Evolutionary conservation across 2,113 vertebrate genomes (phyloP), one percentile per base, ranked within the genome.

Genomic region (Trogon surrucura): DNA sequence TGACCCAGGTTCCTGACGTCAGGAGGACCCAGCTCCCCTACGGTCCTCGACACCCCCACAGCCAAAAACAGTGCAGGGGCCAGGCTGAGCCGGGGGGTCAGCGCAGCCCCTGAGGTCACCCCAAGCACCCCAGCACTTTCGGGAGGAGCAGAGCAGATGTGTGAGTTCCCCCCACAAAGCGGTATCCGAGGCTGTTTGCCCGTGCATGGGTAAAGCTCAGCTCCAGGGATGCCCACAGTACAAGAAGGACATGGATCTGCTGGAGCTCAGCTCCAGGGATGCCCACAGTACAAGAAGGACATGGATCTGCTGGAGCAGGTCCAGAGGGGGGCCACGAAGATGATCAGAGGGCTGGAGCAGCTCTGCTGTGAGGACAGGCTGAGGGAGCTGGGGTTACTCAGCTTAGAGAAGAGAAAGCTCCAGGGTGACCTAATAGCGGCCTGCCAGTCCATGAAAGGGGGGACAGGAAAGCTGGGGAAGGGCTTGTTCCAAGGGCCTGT

Each of bases 1-100:
- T 91, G 62, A 81, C 45, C 74, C 12, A 3, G 32, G 23, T 77
- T 82, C n/a, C 3, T 48, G 92, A 75, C 19, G 16, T 80, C 54
- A 60, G 64, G 54, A 1, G 0, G 86, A 56, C 47, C 64, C 5
- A 1, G 66, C 13, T 50, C 19, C 65, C 36, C 44, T 12, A 23
- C 2, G 2, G 80, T 57, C 23, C 50, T 50, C 4, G 2, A 17
- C 19, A 1, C 30, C 72, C 66, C 34, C 17, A 0, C 54, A 71
- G 58, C 36, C 57, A 30, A 57, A 65, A 34, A 27, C 66, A 66
- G 73, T 1, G 2, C 1, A 0, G 26, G 41, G 44, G 30, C 36
- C 1, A 2, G n/a, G 57, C 48, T 34, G 19, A 10, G 85, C 56
- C 3, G 0, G 44, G 44, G 61, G 47, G 5, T 9, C 34, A 26